Conservation (phyloP, 2,797 vertebrate genomes). For the Pangasius sanitwongsei region DNA sequence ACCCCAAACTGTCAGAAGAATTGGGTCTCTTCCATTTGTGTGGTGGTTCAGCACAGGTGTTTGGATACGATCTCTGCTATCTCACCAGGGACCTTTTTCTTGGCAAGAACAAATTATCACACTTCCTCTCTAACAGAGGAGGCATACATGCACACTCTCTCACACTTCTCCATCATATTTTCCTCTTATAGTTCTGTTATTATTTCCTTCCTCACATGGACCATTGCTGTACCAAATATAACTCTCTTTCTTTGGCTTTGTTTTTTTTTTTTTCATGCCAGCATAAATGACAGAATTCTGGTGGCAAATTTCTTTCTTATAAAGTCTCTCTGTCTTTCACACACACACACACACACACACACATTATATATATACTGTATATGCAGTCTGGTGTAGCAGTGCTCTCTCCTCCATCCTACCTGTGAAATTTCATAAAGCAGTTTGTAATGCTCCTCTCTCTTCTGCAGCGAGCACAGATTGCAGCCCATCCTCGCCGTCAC, state of each 20-base stretch:
- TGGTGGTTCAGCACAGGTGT: constrained; percentile 50
- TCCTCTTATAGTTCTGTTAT: background rate
- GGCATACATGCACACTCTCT: constrained; percentile 25
- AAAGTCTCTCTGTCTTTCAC: constrained; percentile 24
- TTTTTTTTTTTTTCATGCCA: background rate
- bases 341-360: constrained; percentile 48
- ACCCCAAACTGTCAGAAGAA: constrained; percentile 51
- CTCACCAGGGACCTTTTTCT: constrained; percentile 47
- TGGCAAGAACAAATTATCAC: constrained; percentile 49
- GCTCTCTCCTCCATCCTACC: constrained; percentile 73
- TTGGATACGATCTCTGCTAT: constrained; percentile 46
- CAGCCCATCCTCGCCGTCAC: constrained; percentile 87
- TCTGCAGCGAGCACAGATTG: constrained; percentile 92
- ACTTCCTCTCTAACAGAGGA: constrained; percentile 43
- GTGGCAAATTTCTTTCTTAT: background rate
- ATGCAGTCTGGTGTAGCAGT: constrained; percentile 43
- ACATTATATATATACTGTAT: background rate
- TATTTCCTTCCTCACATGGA: constrained; percentile 26
- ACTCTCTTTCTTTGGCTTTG: background rate
- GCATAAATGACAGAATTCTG: background rate
- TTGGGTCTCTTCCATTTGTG: constrained; percentile 35
- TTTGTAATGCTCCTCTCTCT: constrained; percentile 91
- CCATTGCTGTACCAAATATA: constrained; percentile 5
- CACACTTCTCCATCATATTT: constrained; percentile 25
- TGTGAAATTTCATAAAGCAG: constrained; percentile 93